These are phyloP conservation scores for Scaptomyza montana DNA, from an alignment of 1,140 invertebrate species.

Conservation along the genomic window DNA sequence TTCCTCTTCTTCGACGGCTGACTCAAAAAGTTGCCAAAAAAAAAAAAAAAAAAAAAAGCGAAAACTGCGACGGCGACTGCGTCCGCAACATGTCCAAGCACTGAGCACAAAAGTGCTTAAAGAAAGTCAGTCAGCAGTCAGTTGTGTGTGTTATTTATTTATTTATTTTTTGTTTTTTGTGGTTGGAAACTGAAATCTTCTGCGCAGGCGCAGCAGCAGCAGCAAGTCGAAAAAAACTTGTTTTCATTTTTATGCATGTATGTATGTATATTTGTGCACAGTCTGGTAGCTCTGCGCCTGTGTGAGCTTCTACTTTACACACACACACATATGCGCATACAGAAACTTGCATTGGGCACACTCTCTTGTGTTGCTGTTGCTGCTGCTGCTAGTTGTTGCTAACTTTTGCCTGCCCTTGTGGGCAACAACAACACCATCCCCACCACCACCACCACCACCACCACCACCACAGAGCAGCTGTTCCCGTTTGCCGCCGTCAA, in stretches of 20 bases:
- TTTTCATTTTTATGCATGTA: constrained; percentile 46
- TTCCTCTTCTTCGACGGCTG: constrained; percentile 20
- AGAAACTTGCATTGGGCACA: constrained; percentile 40
- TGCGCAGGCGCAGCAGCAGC: constrained; percentile 47
- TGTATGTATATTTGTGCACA: constrained; percentile 4
- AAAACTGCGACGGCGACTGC: constrained; percentile 43
- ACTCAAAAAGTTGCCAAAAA: constrained; percentile 57
- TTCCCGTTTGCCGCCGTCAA: constrained; percentile 37
- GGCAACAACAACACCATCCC: not conserved
- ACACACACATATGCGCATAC: constrained; percentile 33
- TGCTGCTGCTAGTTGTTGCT: constrained; percentile 11
- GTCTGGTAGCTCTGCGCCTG: constrained; percentile 46
- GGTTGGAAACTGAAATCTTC: constrained; percentile 69
- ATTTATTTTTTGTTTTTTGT: constrained; percentile 25
- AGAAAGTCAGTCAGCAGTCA: constrained; percentile 71
- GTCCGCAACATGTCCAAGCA: constrained; percentile 50
- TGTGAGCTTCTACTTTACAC: constrained; percentile 57
- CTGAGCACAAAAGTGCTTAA: constrained; percentile 65
- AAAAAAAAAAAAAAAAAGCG: constrained; percentile 62
- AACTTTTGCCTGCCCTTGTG: constrained; percentile 43
- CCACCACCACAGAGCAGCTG: constrained; percentile 34
- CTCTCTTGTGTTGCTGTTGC: constrained; percentile 6
- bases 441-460: not conserved
- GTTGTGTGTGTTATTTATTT: constrained; percentile 29
- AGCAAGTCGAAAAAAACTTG: constrained; percentile 60